Evolutionary conservation across 2,113 vertebrate genomes (phyloP), one percentile per base, ranked within the genome.

Genomic region (Ardeotis arabs): DNA sequence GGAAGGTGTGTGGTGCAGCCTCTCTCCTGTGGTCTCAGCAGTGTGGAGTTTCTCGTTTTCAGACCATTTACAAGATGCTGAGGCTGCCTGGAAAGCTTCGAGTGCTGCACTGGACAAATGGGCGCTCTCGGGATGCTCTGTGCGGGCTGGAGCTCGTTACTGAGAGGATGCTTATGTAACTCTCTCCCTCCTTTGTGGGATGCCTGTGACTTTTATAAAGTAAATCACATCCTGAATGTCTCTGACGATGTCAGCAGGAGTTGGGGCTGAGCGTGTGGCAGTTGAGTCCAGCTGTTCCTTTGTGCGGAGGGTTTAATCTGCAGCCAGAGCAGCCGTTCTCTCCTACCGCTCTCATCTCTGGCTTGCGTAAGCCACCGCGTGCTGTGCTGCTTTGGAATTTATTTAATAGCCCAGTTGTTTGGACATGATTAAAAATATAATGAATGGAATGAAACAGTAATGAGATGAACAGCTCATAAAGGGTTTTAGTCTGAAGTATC

Each of bases 361-460:
- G 14, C 95, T 94, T 58, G 49, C 24, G 6, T 82, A 87, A 91
- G 78, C 70, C 82, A 5, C 70, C 5, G 89, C 85, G 59, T 63
- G 89, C 93, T 91, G 67, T 31, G 77, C 90, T 47, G 89, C 91
- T 90, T 76, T 88, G 72, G 83, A 76, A 60, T 80, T 41, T 53
- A 47, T 85, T 73, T 83, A 90, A 90, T 72, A 66, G 89, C 91
- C 86, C 67, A 3, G 49, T 88, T 94, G 91, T 92, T 85, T 88
- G 86, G 91, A 60, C 83, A 39, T 64, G 93, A 94, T 96, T 90
- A 92, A 90, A 92, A 95, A 64, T 41, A 39, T 24, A 74, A 83
- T 49, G 93, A 90, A 80, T 76, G 91, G 79, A 70, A 35, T 16
- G 75, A 75, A 73, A 70, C 70, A 23, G 44, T 25, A 89, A 90